phyloP scores from a whole-genome alignment of 2,113 vertebrate genomes.

The Herpailurus yagouaroundi region DNA sequence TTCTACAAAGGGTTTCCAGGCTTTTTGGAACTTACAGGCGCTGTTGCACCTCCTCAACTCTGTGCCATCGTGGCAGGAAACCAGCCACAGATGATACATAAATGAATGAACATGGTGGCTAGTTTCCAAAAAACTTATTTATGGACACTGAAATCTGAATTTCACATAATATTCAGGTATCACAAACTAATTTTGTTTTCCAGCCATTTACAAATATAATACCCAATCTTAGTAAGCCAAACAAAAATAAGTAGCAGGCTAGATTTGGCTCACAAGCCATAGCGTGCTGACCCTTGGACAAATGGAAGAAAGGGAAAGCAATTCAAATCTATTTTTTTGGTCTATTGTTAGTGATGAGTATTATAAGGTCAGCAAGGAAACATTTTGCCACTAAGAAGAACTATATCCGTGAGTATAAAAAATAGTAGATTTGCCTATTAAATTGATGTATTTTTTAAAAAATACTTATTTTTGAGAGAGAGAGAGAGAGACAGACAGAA shows the following conservation, averaged over 20 bases:
- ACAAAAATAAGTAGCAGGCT: background rate
- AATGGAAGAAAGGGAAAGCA: background rate
- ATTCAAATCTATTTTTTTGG: background rate
- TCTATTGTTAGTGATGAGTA: background rate
- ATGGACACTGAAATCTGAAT: background rate
- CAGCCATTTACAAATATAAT: background rate
- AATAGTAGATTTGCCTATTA: background rate
- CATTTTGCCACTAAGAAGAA: background rate
- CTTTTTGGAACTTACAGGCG: background rate
- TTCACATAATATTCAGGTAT: background rate
- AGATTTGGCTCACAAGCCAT: background rate
- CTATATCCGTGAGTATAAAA: background rate
- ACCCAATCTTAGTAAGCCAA: background rate
- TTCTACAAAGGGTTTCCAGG: background rate
- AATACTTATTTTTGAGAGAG: too few species aligned
- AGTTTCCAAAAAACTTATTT: background rate
- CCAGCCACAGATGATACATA: background rate
- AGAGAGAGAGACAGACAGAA: too few species aligned
- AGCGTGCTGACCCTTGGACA: background rate
- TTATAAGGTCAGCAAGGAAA: background rate
- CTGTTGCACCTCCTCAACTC: background rate
- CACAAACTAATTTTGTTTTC: background rate
- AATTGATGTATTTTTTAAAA: background rate
- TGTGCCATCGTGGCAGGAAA: background rate
- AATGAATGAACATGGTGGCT: background rate